These are phyloP conservation scores for Riparia riparia DNA, from an alignment of 2,113 vertebrate genomes.

Conservation along the genomic window DNA sequence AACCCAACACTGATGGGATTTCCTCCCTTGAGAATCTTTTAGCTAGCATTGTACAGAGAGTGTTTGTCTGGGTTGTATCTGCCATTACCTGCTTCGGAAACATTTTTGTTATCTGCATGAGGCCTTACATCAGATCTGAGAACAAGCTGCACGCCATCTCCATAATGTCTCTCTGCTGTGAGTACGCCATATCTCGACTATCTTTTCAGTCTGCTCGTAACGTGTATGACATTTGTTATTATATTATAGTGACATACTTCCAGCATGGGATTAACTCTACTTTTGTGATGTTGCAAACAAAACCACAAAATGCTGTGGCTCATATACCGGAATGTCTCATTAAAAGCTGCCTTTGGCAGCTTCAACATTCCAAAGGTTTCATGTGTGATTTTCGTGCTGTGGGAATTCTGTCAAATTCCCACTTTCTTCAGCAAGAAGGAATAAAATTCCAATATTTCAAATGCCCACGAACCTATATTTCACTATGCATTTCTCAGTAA, in stretches of 20 bases:
- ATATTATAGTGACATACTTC: neutral
- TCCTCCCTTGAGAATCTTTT: constrained; percentile 94
- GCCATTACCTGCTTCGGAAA: constrained; percentile 95
- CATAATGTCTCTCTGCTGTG: constrained; percentile 97
- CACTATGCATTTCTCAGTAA: neutral
- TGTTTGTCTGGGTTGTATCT: constrained; percentile 98
- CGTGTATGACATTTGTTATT: fast-evolving
- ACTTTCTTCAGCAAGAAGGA: neutral
- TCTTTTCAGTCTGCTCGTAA: neutral
- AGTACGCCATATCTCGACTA: constrained; percentile 71
- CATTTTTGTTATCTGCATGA: constrained; percentile 95
- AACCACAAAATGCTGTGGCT: neutral
- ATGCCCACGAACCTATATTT: neutral
- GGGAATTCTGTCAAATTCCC: neutral
- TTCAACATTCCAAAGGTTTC: neutral
- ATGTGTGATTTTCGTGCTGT: neutral
- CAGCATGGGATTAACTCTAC: neutral
- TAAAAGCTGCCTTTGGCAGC: neutral
- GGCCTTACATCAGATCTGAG: constrained; percentile 93
- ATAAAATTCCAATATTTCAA: neutral
- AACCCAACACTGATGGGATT: constrained; percentile 96
- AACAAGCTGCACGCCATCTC: constrained; percentile 95
- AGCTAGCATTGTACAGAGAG: constrained; percentile 92
- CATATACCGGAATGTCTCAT: neutral
- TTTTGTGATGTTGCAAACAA: neutral